Evolutionary conservation across 2,113 vertebrate genomes (phyloP).

Genomic region (Sinocyclocheilus maitianheensis): DNA sequence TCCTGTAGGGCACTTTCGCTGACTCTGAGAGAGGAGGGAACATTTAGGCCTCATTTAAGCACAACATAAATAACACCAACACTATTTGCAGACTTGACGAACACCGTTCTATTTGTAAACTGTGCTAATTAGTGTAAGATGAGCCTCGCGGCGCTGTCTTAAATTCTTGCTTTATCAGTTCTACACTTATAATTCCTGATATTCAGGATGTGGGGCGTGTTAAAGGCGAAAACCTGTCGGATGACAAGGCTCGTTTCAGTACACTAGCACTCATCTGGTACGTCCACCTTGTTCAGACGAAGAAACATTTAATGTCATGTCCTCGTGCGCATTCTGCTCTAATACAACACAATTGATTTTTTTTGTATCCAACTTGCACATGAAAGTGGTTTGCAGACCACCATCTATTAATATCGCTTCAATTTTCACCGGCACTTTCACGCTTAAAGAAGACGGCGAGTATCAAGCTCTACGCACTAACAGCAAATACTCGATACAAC

Average conservation of each 20-base stretch:
- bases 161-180: not conserved
- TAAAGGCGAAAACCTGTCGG: constrained; percentile 36
- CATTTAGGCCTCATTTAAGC: not conserved
- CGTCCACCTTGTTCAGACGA: not conserved
- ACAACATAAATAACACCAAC: not conserved
- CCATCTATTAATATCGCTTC: not conserved
- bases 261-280: not conserved
- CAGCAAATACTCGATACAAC: not conserved
- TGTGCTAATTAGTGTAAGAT: not conserved
- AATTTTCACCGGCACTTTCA: not conserved
- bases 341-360: not conserved
- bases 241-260: constrained; percentile 30
- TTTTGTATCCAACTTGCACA: not conserved
- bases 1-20: not conserved
- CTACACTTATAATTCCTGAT: not conserved
- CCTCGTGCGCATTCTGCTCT: not conserved
- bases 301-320: not conserved
- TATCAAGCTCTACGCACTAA: not conserved
- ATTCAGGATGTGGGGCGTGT: constrained; percentile 18
- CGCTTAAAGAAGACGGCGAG: not conserved
- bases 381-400: not conserved
- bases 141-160: not conserved
- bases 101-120: not conserved
- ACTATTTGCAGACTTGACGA: too few species aligned
- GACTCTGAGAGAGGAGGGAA: not conserved